These are phyloP conservation scores for Cheilosia urbana DNA, from an alignment of 2,888 invertebrate species.

Conservation along the genomic window DNA sequence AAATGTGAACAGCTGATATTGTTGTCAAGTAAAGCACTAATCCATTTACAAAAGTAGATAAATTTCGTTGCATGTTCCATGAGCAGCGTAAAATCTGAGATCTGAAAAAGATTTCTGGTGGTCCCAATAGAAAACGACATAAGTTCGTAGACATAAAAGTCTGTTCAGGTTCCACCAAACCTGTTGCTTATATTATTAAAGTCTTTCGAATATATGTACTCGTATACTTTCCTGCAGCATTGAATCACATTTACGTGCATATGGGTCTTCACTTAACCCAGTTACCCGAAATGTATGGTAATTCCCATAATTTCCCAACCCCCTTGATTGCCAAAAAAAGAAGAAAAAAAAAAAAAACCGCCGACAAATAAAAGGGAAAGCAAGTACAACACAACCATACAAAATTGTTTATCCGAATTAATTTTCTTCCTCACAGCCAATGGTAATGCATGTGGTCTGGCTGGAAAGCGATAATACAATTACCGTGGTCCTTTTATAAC, in stretches of 20 bases:
- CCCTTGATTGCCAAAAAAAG: conserved; percentile 32
- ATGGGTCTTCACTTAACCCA: conserved; percentile 55
- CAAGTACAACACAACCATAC: conserved; percentile 1
- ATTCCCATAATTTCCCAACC: conserved; percentile 43
- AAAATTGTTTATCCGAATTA: conserved; percentile 1
- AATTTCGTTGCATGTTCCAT: too few species aligned
- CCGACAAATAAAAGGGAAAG: conserved; percentile 29
- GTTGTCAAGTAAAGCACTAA: too few species aligned
- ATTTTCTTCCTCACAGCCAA: not conserved
- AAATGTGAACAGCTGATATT: too few species aligned
- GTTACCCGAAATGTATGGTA: conserved; percentile 45
- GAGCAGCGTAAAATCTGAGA: too few species aligned
- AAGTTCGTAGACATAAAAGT: too few species aligned
- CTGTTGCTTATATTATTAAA: not conserved
- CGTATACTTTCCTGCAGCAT: conserved; percentile 1
- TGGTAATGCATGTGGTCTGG: conserved; percentile 5
- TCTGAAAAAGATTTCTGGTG: too few species aligned
- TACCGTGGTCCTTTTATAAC: conserved; percentile 35
- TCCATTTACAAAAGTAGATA: too few species aligned
- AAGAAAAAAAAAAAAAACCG: conserved; percentile 29
- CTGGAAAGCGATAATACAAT: conserved; percentile 40
- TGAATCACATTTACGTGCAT: conserved; percentile 18
- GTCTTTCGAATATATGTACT: not conserved
- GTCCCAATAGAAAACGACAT: too few species aligned
- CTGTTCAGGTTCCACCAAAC: not conserved